Base-by-base conservation (phyloP, 2,113 vertebrate species). In the Zapus hudsonius region DNA sequence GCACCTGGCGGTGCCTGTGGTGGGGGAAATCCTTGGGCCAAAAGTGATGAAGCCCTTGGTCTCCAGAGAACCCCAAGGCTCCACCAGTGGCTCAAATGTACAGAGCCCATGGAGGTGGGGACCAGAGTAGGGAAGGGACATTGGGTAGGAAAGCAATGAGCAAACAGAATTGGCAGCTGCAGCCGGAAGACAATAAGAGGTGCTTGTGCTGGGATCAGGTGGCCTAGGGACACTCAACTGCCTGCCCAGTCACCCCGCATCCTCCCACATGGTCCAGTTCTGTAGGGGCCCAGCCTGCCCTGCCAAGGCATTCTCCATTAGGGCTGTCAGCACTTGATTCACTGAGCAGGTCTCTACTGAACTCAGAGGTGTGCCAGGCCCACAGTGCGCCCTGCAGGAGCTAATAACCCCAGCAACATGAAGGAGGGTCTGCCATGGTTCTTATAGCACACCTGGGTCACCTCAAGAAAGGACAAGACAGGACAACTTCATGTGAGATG, bases 401-500 rank as follows among this genome's bases (percentile, higher is more conserved):
- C 29, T 47, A 13, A 63, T 9, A 4, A 61, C 17, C 4, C 25
- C 47, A 8, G 13, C 36, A 44, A 8, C 9, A 22, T 8, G 19
- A 76, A 29, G 17, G 27, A 61, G 13, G 3, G 2, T 42, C 29
- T 57, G 52, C n/a, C n/a, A n/a, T n/a, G n/a, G n/a, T n/a, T n/a
- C n/a, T n/a, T n/a, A n/a, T n/a, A n/a, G 84, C 42, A 42, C 64
- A n/a, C 13, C 33, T 9, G 3, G 52, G 33, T 25, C 10, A 40
- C 29, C 42, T 64, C 12, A 64, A 36, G 70, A 40, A 38, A 44
- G 15, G 27, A 16, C 38, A 42, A 78, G 29, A 33, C 5, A 67
- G 44, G 33, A 23, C 7, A 9, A 17, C 0, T 55, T 19, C 9
- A 0, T 80, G 29, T 2, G n/a, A 57, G 19, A 70, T 8, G 4